These are phyloP conservation scores for Linepithema humile DNA, from an alignment of 1,140 invertebrate species.

Conservation along the genomic window DNA sequence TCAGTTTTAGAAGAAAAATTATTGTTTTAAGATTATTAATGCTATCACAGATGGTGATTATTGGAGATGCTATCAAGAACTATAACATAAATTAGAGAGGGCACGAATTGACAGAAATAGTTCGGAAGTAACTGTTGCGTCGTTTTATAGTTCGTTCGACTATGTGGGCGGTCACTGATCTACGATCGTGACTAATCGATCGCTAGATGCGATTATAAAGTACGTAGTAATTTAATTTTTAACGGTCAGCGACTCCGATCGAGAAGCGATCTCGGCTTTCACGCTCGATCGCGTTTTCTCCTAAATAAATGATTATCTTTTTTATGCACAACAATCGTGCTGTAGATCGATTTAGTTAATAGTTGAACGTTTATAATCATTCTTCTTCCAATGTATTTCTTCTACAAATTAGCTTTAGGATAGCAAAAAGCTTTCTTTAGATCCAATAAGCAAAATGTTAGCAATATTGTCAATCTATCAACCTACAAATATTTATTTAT, in stretches of 20 bases:
- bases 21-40: background rate
- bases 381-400: background rate
- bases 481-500: background rate
- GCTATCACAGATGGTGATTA: background rate
- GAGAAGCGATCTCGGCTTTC: slow-evolving; percentile 35
- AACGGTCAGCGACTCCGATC: slow-evolving; percentile 52
- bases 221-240: slow-evolving; percentile 77
- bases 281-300: slow-evolving; percentile 52
- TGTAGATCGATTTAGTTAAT: background rate
- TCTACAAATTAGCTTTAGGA: background rate
- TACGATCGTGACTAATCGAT: slow-evolving; percentile 77
- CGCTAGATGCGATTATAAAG: slow-evolving; percentile 74
- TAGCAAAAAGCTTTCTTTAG: background rate
- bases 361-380: background rate
- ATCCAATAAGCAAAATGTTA: no score
- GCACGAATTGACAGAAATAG: background rate
- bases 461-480: no score
- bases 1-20: background rate
- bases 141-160: slow-evolving; percentile 49
- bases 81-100: slow-evolving; percentile 3
- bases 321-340: background rate
- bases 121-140: slow-evolving; percentile 3
- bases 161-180: slow-evolving; percentile 73
- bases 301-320: slow-evolving; percentile 47
- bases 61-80: background rate